Evolutionary conservation across 2,888 invertebrate genomes (phyloP).

Genomic region (Eledone cirrhosa): DNA sequence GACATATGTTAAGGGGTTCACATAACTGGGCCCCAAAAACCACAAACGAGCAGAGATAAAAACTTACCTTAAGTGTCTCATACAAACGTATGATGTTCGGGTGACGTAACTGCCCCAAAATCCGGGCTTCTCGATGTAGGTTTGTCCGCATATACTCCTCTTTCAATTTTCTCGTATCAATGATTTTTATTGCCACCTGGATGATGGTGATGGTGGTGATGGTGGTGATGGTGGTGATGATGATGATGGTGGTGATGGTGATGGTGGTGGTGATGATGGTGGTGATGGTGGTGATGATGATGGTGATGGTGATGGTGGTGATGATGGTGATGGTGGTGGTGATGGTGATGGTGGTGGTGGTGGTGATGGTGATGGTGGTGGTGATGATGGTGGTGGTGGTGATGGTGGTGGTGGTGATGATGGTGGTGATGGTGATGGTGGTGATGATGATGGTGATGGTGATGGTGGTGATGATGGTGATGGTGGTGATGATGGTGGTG

Average conservation of each 20-base stretch:
- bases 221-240: neutral
- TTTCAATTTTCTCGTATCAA: slow-evolving; percentile 77
- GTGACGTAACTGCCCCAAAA: slow-evolving; percentile 77
- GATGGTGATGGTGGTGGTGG: neutral
- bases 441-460: too few relatives aligned
- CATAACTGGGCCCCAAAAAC: too few relatives aligned
- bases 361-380: neutral
- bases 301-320: neutral
- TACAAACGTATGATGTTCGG: slow-evolving; percentile 79
- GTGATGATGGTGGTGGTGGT: slow-evolving; percentile 29
- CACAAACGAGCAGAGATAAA: too few relatives aligned
- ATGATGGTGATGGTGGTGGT: slow-evolving; percentile 32
- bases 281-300: neutral
- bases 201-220: slow-evolving; percentile 28
- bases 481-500: neutral
- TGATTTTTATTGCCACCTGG: slow-evolving; percentile 78
- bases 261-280: neutral
- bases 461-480: neutral
- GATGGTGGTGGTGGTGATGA: neutral
- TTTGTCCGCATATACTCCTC: slow-evolving; percentile 79
- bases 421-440: neutral
- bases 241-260: neutral
- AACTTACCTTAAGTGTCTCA: slow-evolving; percentile 70
- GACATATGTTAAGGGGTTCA: too few relatives aligned
- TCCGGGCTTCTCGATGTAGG: slow-evolving; percentile 77